Conservation (phyloP, 2,113 vertebrate species). For the Spea bombifrons region DNA sequence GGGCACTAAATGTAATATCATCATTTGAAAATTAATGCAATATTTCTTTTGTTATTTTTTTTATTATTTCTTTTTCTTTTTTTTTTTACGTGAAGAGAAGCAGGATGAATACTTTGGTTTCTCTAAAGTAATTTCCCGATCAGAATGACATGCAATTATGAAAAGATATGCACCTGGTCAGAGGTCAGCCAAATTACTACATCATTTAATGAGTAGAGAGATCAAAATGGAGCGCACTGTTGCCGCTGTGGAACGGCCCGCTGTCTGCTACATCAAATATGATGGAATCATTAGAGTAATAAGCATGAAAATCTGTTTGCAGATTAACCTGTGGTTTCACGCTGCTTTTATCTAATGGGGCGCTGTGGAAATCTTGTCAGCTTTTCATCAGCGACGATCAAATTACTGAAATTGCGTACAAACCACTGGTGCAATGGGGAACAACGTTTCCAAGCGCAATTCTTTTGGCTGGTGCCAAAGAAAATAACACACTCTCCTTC, state of each 20-base stretch:
- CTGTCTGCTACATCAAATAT: constrained; percentile 86
- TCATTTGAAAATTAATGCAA: constrained; percentile 99
- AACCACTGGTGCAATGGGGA: constrained; percentile 73
- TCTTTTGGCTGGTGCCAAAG: constrained; percentile 67
- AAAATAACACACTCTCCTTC: constrained; percentile 66
- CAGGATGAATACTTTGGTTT: constrained; percentile 70
- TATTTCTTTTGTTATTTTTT: constrained; percentile 93
- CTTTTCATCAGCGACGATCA: constrained; percentile 83
- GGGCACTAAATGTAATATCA: constrained; percentile 95
- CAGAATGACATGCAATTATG: constrained; percentile 93
- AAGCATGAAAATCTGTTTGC: constrained; percentile 98
- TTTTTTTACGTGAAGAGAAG: constrained; percentile 62
- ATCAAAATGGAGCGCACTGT: constrained; percentile 79
- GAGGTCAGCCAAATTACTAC: constrained; percentile 96
- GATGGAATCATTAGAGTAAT: constrained; percentile 98
- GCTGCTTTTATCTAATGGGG: constrained; percentile 84
- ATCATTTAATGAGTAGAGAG: constrained; percentile 87
- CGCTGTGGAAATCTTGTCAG: constrained; percentile 76
- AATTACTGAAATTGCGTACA: constrained; percentile 77
- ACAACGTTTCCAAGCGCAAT: constrained; percentile 66
- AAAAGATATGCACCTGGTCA: constrained; percentile 83
- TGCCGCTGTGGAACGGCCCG: constrained; percentile 76
- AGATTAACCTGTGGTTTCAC: constrained; percentile 85
- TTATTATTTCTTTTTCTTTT: neutral
- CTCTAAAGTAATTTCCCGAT: constrained; percentile 74